phyloP scores from a whole-genome alignment of 2,113 vertebrate species.

The Phaetusa simplex region DNA sequence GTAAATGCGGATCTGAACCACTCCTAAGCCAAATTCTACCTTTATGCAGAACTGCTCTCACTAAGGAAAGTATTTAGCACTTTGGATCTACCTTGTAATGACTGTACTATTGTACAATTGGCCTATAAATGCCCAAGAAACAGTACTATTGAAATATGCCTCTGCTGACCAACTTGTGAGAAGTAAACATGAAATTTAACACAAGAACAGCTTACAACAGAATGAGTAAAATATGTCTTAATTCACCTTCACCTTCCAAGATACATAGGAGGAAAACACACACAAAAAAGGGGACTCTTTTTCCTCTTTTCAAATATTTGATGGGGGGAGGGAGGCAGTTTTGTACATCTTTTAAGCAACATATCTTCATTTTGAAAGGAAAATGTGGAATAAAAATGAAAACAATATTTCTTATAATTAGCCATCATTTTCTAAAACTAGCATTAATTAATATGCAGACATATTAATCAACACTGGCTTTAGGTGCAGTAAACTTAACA shows the following conservation, averaged over 20 bases:
- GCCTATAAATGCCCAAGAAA: not conserved
- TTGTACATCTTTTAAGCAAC: conserved; percentile 61
- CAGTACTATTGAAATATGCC: not conserved
- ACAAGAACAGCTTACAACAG: not conserved
- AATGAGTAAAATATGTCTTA: not conserved
- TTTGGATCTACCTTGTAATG: not conserved
- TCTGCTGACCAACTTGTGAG: not conserved
- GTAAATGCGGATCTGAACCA: not conserved
- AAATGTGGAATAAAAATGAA: not conserved
- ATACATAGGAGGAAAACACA: not conserved
- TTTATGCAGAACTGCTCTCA: not conserved
- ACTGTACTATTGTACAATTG: not conserved
- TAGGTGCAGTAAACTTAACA: not conserved
- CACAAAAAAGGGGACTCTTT: not conserved
- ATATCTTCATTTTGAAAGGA: conserved; percentile 26
- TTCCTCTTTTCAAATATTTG: not conserved
- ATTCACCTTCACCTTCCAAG: not conserved
- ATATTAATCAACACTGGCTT: conserved; percentile 44
- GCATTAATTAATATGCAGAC: conserved; percentile 38
- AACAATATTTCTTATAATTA: not conserved
- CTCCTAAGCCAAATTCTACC: not conserved
- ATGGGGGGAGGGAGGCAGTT: not conserved
- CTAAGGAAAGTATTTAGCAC: not conserved
- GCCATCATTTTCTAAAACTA: not conserved
- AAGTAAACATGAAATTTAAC: not conserved